Conservation (phyloP, 2,113 vertebrate species). For the Struthio camelus region DNA sequence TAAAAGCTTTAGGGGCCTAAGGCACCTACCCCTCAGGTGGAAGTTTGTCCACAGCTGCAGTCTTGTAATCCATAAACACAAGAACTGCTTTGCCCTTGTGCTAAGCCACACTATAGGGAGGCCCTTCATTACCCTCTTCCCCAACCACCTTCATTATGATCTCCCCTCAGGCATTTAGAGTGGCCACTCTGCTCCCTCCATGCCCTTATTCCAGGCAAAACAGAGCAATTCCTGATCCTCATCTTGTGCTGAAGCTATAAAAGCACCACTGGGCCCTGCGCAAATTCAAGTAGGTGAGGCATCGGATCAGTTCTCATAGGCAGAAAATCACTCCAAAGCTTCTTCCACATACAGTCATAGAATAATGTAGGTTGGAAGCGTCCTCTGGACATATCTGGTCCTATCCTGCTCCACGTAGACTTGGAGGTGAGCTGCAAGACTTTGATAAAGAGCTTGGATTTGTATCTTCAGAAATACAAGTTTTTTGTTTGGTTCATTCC, state of each 20-base stretch:
- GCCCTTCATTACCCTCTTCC: not conserved
- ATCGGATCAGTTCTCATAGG: not conserved
- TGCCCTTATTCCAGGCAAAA: no score
- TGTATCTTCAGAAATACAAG: not conserved
- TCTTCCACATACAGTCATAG: not conserved
- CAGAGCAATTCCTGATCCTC: no score
- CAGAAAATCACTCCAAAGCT: not conserved
- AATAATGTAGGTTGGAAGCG: no score
- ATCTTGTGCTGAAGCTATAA: no score
- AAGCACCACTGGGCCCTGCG: no score
- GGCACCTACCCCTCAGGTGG: not conserved
- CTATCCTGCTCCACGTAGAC: not conserved
- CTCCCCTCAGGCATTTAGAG: not conserved
- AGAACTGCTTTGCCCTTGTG: not conserved
- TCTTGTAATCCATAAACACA: not conserved
- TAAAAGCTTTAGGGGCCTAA: not conserved
- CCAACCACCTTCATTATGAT: not conserved
- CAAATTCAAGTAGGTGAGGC: no score
- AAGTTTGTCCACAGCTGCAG: not conserved
- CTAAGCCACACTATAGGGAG: not conserved
- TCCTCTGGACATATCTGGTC: not conserved
- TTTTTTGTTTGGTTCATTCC: not conserved
- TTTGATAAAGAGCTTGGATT: not conserved
- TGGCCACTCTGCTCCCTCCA: not conserved
- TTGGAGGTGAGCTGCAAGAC: not conserved